Conservation (phyloP, 2,888 invertebrate species). For the Brenthis ino region DNA sequence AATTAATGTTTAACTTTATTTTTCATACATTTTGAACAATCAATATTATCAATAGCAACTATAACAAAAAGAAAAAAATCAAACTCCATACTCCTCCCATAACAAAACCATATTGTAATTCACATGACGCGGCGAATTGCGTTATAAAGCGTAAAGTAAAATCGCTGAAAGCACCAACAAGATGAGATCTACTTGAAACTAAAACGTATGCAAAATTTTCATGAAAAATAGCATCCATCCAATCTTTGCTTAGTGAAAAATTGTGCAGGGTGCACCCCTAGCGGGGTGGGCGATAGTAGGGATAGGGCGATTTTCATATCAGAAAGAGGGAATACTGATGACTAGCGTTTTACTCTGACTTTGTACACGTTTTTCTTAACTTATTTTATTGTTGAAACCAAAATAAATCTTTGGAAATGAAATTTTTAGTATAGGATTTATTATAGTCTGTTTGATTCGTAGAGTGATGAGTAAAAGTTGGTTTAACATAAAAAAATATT, state of each 20-base stretch:
- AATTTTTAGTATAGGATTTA: no score
- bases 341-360: constrained; percentile 3
- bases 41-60: no score
- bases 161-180: constrained; percentile 40
- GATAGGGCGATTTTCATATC: background rate
- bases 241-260: constrained; percentile 60
- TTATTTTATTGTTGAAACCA: no score
- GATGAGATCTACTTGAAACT: constrained; percentile 42
- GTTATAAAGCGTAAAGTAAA: constrained; percentile 13
- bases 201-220: constrained; percentile 60
- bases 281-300: constrained; percentile 48
- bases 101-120: constrained; percentile 17
- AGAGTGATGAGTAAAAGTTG: no score
- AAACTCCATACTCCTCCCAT: background rate
- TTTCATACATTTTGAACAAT: no score
- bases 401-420: no score
- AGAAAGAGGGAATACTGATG: background rate
- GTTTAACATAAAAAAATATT: no score
- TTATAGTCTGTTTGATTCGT: no score
- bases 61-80: background rate
- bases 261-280: constrained; percentile 54
- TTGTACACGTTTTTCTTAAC: no score
- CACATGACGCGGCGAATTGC: constrained; percentile 19
- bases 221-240: constrained; percentile 50
- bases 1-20: no score